Evolutionary conservation across 2,888 invertebrate genomes (phyloP).

Genomic region (Abscondita cerata): DNA sequence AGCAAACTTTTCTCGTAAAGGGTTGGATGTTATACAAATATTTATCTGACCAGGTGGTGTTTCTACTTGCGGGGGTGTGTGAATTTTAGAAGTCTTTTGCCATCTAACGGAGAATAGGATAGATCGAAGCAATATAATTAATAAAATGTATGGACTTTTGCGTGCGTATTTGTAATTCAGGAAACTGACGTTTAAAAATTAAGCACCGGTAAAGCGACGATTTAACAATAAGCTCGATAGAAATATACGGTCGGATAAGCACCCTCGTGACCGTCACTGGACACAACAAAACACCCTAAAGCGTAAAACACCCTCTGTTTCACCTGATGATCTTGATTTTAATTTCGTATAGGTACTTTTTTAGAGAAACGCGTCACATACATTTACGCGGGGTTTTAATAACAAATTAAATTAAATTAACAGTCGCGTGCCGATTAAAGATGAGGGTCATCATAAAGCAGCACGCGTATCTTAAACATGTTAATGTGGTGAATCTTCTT

Average conservation of each 20-base stretch:
- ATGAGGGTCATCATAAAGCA: conserved; percentile 36
- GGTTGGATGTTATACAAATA: conserved; percentile 39
- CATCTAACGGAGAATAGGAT: conserved; percentile 41
- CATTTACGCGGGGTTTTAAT: conserved; percentile 8
- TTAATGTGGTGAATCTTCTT: conserved; percentile 46
- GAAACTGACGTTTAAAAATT: conserved; percentile 40
- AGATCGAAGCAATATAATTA: conserved; percentile 8
- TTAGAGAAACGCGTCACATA: neutral
- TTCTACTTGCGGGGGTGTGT: conserved; percentile 20
- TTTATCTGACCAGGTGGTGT: conserved; percentile 39
- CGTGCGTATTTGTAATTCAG: conserved; percentile 17
- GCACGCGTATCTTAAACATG: conserved; percentile 39
- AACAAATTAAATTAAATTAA: conserved; percentile 25
- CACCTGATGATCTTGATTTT: conserved; percentile 23
- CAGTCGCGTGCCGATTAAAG: conserved; percentile 40
- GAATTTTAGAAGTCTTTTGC: conserved; percentile 22
- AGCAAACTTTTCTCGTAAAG: conserved; percentile 12
- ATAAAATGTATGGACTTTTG: neutral
- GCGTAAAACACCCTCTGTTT: conserved; percentile 31
- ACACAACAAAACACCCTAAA: conserved; percentile 34
- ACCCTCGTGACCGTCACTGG: conserved; percentile 42
- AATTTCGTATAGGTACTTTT: too few species aligned
- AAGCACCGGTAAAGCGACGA: conserved; percentile 43
- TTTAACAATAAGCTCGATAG: conserved; percentile 41
- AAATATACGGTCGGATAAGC: conserved; percentile 41